These are phyloP conservation scores for Erythrocercus mccallii DNA, from an alignment of 2,113 vertebrate genomes.

Conservation along the genomic window DNA sequence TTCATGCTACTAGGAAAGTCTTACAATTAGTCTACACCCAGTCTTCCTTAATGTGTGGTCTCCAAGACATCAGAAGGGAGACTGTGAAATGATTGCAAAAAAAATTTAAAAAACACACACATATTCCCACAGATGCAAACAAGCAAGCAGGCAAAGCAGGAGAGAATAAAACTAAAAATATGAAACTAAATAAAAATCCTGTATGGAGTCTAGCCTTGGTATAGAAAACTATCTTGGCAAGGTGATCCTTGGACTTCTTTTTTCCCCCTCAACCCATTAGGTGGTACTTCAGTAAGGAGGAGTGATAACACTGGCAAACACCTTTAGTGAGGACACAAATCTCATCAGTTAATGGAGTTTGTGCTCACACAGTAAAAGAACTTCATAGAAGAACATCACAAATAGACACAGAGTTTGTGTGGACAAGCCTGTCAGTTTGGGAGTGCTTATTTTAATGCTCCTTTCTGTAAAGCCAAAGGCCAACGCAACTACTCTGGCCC, in stretches of 20 bases:
- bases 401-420: neutral
- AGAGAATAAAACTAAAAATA: neutral
- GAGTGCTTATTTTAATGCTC: neutral
- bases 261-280: neutral
- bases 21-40: neutral
- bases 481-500: neutral
- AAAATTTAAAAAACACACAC: neutral
- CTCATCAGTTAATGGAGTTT: neutral
- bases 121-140: neutral
- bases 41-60: conserved; percentile 29
- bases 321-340: neutral
- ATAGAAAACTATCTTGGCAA: neutral
- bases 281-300: neutral
- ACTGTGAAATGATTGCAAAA: neutral
- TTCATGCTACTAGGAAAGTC: neutral
- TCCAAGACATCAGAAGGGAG: conserved; percentile 11
- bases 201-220: neutral
- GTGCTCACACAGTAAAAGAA: neutral
- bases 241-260: neutral
- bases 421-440: neutral
- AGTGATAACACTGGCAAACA: accelerated
- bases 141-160: neutral
- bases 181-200: neutral
- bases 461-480: neutral
- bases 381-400: neutral